phyloP scores from a whole-genome alignment of 2,113 vertebrate species.

The Protomyctophum bolini region DNA sequence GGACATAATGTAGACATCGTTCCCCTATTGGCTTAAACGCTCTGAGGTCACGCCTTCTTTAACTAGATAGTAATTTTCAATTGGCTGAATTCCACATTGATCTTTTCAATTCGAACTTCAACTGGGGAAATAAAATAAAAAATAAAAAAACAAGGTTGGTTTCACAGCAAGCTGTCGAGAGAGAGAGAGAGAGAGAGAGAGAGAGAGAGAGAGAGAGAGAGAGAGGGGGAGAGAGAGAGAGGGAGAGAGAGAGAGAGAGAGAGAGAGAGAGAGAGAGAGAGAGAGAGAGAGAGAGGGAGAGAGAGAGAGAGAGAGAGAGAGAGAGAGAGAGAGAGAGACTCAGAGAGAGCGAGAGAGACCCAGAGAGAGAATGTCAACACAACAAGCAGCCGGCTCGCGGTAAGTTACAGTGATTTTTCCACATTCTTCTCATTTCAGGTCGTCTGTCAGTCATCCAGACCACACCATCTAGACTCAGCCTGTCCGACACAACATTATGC shows the following conservation, averaged over 20 bases:
- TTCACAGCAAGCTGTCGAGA: slow-evolving; percentile 59
- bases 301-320: slow-evolving; percentile 14
- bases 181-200: not conserved
- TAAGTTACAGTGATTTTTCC: slow-evolving; percentile 45
- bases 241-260: slow-evolving; percentile 14
- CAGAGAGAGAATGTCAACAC: slow-evolving; percentile 34
- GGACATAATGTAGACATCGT: not conserved
- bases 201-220: slow-evolving; percentile 12
- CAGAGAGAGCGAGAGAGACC: slow-evolving; percentile 12
- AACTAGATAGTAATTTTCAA: not conserved
- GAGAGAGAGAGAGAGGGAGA: slow-evolving; percentile 22
- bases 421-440: not conserved
- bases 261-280: slow-evolving; percentile 12
- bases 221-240: slow-evolving; percentile 16
- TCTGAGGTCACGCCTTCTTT: slow-evolving; percentile 3
- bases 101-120: not conserved
- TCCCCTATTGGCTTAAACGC: slow-evolving; percentile 28
- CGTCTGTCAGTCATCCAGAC: not conserved
- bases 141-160: slow-evolving; percentile 37
- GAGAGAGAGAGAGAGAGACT: slow-evolving; percentile 12
- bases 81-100: slow-evolving; percentile 21
- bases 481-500: not conserved
- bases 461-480: not conserved
- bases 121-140: slow-evolving; percentile 10
- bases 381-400: slow-evolving; percentile 3